Base-by-base conservation (phyloP, 2,888 invertebrate genomes). In the Netelia virgata region DNA sequence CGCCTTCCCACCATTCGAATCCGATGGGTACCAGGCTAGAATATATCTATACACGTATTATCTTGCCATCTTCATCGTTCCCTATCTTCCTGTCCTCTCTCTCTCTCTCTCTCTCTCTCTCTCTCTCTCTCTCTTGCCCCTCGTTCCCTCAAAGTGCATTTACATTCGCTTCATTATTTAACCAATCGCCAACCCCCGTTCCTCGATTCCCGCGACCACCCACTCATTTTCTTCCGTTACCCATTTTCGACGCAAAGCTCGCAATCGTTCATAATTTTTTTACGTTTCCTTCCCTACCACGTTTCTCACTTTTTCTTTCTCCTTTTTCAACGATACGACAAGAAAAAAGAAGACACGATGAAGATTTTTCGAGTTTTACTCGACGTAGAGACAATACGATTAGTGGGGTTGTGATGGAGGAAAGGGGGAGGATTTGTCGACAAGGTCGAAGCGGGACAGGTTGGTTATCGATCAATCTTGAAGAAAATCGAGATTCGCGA, bases 161-260 rank as follows among this genome's bases (percentile, higher is more conserved):
- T 90, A 88, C 90, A 90, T 90, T 89, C 87, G 87, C 88, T 91
- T 89, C 89, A 90, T 90, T 91, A 91, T 91, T 91, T 90, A 91
- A 88, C 89, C 90, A 89, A 90, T 91, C 89, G 89, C 88, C 88
- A 64, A 78, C 20, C 72, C 72, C 73, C 83, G 79, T 84, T 84
- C 87, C 86, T 86, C 88, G 86, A 87, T 88, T 88, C 86, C 85
- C 3, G 28, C 28, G 28, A 28, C 28, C 28, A 28, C 3, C 28
- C 28, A 28, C 3, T 28, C 28, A 28, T 28, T 28, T 28, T 28
- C 28, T 28, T 3, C 28, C 28, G 28, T 28, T 28, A 28, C 28
- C 28, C 28, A 28, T 28, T 83, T 83, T 86, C 61, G 75, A 72
- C 47, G 36, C 14, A 53, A 78, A 75, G 69, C 63, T 43, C 68